Conservation (phyloP, 2,888 invertebrate species). For the Sialis fuliginosa region DNA sequence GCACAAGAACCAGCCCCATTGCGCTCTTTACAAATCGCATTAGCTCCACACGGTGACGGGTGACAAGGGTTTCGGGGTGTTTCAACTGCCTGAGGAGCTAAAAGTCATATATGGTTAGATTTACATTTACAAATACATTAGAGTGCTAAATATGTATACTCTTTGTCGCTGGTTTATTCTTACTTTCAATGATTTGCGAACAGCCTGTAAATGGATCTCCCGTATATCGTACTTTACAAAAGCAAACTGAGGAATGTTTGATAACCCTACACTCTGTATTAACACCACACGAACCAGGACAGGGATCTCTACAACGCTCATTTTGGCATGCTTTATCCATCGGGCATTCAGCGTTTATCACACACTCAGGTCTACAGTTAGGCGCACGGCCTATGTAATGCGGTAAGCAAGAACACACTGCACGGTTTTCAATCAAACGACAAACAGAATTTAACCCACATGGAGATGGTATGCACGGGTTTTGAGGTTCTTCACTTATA, state of each 20-base stretch:
- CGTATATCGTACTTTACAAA: slow-evolving; percentile 47
- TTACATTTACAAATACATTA: too few species aligned
- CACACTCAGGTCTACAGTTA: slow-evolving; percentile 58
- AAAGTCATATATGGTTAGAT: too few species aligned
- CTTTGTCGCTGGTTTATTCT: background rate
- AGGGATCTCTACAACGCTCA: slow-evolving; percentile 55
- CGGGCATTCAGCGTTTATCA: slow-evolving; percentile 54
- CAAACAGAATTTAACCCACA: slow-evolving; percentile 66
- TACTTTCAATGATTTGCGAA: slow-evolving; percentile 17
- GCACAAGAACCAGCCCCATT: slow-evolving; percentile 67
- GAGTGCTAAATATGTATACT: background rate
- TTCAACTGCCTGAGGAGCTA: slow-evolving; percentile 25
- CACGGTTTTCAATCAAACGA: slow-evolving; percentile 42
- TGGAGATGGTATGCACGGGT: slow-evolving; percentile 53
- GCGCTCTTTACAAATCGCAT: slow-evolving; percentile 68
- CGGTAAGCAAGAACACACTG: slow-evolving; percentile 56
- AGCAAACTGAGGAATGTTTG: slow-evolving; percentile 56
- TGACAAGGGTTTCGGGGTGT: slow-evolving; percentile 48
- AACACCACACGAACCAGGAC: slow-evolving; percentile 54
- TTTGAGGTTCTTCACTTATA: slow-evolving; percentile 15
- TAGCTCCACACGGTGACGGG: slow-evolving; percentile 72
- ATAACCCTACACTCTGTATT: slow-evolving; percentile 52
- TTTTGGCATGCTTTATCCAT: slow-evolving; percentile 53
- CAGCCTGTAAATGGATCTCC: slow-evolving; percentile 71
- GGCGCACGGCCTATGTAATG: slow-evolving; percentile 66